Evolutionary conservation across 1,140 invertebrate genomes (phyloP).

Genomic region (Drosophila repleta): DNA sequence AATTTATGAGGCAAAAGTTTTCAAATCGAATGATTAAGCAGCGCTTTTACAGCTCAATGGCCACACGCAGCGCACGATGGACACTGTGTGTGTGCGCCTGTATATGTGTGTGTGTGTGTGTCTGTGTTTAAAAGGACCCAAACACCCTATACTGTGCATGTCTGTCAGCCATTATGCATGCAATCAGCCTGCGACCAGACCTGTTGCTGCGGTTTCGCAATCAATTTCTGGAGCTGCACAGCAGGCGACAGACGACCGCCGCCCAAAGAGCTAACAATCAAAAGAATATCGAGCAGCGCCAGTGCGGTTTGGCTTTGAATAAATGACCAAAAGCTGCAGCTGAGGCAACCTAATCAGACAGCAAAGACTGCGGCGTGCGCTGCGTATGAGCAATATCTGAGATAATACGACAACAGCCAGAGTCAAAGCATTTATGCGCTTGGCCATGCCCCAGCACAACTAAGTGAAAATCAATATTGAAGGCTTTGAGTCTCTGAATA

Average conservation of each 20-base stretch:
- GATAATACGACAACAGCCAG: too few relatives aligned
- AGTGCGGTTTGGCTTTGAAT: not conserved
- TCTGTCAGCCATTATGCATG: not conserved
- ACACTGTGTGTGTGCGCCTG: not conserved
- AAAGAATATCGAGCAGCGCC: not conserved
- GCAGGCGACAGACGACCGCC: too few relatives aligned
- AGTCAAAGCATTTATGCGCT: too few relatives aligned
- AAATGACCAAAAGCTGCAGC: not conserved
- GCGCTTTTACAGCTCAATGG: constrained; percentile 34
- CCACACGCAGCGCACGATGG: constrained; percentile 16
- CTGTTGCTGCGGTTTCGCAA: constrained; percentile 50
- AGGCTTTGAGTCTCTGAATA: too few relatives aligned
- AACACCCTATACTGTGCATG: not conserved
- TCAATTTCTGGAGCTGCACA: constrained; percentile 36
- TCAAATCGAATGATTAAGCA: constrained; percentile 30
- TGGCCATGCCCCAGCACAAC: too few relatives aligned
- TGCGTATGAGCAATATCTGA: constrained; percentile 29
- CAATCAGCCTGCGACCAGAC: constrained; percentile 4
- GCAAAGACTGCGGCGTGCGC: constrained; percentile 4
- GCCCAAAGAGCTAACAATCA: not conserved
- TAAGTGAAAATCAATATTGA: too few relatives aligned
- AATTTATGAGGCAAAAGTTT: constrained; percentile 33
- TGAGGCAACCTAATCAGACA: constrained; percentile 4
- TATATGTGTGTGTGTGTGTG: not conserved
- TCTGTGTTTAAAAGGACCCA: not conserved